Base-by-base conservation (phyloP, 2,113 vertebrate species). In the Lepus timidus region DNA sequence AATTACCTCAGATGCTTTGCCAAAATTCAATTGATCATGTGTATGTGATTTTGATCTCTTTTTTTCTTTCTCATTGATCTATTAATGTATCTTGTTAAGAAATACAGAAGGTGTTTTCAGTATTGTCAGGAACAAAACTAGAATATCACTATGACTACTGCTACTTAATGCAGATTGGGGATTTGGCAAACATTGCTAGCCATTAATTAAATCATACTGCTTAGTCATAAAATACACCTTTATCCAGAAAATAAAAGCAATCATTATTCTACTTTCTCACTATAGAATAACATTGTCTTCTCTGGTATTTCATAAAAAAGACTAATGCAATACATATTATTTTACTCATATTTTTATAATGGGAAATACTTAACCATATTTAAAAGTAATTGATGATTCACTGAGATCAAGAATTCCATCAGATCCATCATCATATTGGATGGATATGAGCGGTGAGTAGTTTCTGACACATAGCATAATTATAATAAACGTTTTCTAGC, bases 21-120 rank as follows among this genome's bases (percentile, higher is more conserved):
- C 49, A 71, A 76, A 67, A 58, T 81, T 92, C 36, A 89, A 23
- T 64, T 33, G n/a, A 39, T 20, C 73, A 94, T 83, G 22, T 75
- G 64, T 79, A 31, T 51, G 11, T 89, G 36, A 13, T 64, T 90
- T 14, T 64, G 33, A 92, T 71, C 58, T 83, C 6, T 44, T n/a
- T 78, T 67, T 36, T 51, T 55, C 19, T 9, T 70, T 14, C 31
- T 90, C 7, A 44, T 55, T 86, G 71, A 80, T 84, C 23, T 83
- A 8, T 95, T n/a, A 55, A 20, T 76, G 44, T 52, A 4, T 71
- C n/a, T 83, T 86, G 22, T 6, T 80, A 51, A 86, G 52, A 86
- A 84, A 84, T 7, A 23, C 6, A 39, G 29, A n/a, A 49, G 16
- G 16, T 14, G 68, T 68, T 19, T 68, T 61, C 6, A 67, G 3